phyloP scores from a whole-genome alignment of 2,113 vertebrate genomes.

The Lycocorax pyrrhopterus region DNA sequence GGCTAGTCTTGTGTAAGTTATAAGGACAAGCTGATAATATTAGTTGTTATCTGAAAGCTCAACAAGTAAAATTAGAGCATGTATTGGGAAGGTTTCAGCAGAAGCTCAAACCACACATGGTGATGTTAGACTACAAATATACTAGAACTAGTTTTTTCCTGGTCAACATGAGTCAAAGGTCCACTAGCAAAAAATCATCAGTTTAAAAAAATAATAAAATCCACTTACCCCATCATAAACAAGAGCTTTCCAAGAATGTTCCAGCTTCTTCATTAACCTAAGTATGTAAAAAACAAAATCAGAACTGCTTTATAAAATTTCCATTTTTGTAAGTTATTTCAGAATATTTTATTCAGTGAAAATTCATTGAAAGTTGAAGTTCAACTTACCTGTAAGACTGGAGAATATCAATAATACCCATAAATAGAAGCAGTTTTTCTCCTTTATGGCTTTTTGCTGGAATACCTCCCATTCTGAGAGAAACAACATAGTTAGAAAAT shows the following conservation, averaged over 20 bases:
- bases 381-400: constrained; percentile 91
- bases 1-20: neutral
- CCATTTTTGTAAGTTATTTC: neutral
- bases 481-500: neutral
- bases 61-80: neutral
- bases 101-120: neutral
- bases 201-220: neutral
- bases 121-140: neutral
- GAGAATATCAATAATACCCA: constrained; percentile 97
- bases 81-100: neutral
- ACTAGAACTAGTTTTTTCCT: neutral
- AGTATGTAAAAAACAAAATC: neutral
- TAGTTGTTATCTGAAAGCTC: neutral
- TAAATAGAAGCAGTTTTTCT: constrained; percentile 92
- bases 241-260: constrained; percentile 98
- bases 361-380: neutral
- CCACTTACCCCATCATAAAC: constrained; percentile 94
- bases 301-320: neutral
- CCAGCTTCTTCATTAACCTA: constrained; percentile 97
- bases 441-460: constrained; percentile 94
- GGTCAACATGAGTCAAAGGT: neutral
- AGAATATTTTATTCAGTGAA: neutral
- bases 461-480: constrained; percentile 93
- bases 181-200: neutral
- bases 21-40: neutral